Evolutionary conservation across 1,140 invertebrate species (phyloP).

Genomic region (Cylas formicarius): DNA sequence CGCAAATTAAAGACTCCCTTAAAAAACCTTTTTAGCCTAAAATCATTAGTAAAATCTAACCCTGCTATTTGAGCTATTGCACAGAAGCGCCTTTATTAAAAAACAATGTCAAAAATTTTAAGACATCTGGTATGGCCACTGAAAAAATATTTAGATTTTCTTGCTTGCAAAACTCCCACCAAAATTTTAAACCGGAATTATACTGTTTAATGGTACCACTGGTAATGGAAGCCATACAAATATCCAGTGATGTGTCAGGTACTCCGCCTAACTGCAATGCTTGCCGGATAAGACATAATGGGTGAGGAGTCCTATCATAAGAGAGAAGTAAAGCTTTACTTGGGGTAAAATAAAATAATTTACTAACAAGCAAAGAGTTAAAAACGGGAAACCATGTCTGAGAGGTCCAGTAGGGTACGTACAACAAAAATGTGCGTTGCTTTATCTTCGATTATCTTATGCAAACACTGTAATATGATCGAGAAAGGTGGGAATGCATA

Average conservation of each 20-base stretch:
- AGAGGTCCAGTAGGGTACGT: slow-evolving; percentile 28
- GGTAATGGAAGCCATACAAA: slow-evolving; percentile 7
- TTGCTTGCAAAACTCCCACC: slow-evolving; percentile 6
- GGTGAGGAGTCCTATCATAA: slow-evolving; percentile 18
- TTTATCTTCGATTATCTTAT: slow-evolving; percentile 28
- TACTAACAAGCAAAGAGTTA: neutral
- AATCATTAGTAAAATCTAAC: slow-evolving; percentile 1
- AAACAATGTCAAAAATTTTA: neutral
- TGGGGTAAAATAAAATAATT: slow-evolving; percentile 1
- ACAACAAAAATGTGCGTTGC: slow-evolving; percentile 28
- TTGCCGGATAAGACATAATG: slow-evolving; percentile 27
- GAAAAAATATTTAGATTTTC: slow-evolving; percentile 1
- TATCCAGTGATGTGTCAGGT: neutral
- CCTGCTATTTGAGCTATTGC: slow-evolving; percentile 2
- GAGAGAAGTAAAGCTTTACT: slow-evolving; percentile 8
- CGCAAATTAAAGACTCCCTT: slow-evolving; percentile 10
- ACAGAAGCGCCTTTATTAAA: slow-evolving; percentile 9
- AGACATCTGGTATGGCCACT: neutral
- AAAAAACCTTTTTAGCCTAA: slow-evolving; percentile 16
- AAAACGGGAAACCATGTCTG: slow-evolving; percentile 32
- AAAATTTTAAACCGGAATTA: slow-evolving; percentile 3
- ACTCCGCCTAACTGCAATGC: too few species aligned
- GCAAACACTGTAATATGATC: slow-evolving; percentile 23
- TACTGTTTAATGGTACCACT: slow-evolving; percentile 1
- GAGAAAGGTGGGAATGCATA: slow-evolving; percentile 33